Conservation (phyloP, 1,140 invertebrate species). For the Euura saliciscinereae region DNA sequence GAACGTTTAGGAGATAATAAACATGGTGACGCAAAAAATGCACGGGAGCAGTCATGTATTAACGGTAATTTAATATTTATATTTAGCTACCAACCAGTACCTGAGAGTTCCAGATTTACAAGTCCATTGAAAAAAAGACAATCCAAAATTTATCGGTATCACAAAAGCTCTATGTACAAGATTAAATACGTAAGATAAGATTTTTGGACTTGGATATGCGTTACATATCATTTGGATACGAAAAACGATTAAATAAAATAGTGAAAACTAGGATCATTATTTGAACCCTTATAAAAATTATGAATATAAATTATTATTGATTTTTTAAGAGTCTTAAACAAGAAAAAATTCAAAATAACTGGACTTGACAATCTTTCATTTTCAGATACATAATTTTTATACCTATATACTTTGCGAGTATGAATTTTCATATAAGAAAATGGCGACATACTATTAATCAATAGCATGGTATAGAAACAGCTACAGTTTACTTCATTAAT, state of each 20-base stretch:
- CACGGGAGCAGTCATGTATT: conserved; percentile 24
- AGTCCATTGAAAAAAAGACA: background rate
- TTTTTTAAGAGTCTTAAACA: background rate
- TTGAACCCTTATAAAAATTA: no score
- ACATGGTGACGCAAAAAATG: conserved; percentile 25
- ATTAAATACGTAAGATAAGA: background rate
- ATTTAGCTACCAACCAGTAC: background rate
- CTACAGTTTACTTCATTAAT: conserved; percentile 6
- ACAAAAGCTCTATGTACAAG: conserved; percentile 5
- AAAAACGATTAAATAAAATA: background rate
- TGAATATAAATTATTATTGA: no score
- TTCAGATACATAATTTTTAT: conserved; percentile 1
- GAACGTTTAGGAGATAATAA: conserved; percentile 23
- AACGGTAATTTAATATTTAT: conserved; percentile 6
- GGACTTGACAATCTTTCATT: background rate
- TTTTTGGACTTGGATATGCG: background rate
- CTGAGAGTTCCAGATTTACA: background rate
- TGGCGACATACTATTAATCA: conserved; percentile 15
- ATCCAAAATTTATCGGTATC: background rate
- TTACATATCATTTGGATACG: background rate
- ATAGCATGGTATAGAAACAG: conserved; percentile 18
- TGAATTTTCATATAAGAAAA: conserved; percentile 15
- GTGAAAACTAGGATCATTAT: background rate
- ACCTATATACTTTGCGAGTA: conserved; percentile 9
- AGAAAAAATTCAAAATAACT: background rate